Evolutionary conservation across 2,888 invertebrate species (phyloP).

Genomic region (Trachelus iudaicus): DNA sequence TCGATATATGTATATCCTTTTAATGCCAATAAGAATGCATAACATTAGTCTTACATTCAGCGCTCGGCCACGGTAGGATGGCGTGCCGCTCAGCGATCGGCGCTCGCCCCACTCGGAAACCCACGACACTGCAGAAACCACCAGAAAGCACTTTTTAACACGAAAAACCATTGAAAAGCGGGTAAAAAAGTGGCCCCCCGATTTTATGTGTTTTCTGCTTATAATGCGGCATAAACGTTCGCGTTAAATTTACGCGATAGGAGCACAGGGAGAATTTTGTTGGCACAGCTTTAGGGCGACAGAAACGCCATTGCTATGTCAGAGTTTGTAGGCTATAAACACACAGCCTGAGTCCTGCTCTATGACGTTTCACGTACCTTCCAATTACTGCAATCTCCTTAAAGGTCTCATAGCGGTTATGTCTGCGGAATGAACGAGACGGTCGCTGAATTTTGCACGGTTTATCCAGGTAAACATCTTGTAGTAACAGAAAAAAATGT

Average conservation of each 20-base stretch:
- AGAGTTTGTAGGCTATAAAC: constrained; percentile 64
- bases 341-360: constrained; percentile 41
- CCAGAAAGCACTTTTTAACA: constrained; percentile 35
- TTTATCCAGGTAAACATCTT: constrained; percentile 68
- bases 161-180: constrained; percentile 6
- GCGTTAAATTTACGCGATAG: not conserved
- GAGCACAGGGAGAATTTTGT: constrained; percentile 25
- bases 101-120: constrained; percentile 38
- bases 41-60: constrained; percentile 8
- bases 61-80: constrained; percentile 50
- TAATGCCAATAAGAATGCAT: not conserved
- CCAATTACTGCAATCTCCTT: constrained; percentile 52
- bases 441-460: constrained; percentile 61
- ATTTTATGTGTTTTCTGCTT: not conserved
- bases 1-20: not conserved
- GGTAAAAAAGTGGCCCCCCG: not conserved
- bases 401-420: constrained; percentile 51
- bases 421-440: constrained; percentile 52
- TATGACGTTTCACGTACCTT: constrained; percentile 43
- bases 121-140: constrained; percentile 33
- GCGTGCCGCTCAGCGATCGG: constrained; percentile 55
- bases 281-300: constrained; percentile 41
- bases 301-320: constrained; percentile 63
- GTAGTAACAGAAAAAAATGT: constrained; percentile 68
- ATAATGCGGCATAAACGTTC: not conserved